Base-by-base conservation (phyloP, 2,888 invertebrate species). In the Hybos culiciformis region DNA sequence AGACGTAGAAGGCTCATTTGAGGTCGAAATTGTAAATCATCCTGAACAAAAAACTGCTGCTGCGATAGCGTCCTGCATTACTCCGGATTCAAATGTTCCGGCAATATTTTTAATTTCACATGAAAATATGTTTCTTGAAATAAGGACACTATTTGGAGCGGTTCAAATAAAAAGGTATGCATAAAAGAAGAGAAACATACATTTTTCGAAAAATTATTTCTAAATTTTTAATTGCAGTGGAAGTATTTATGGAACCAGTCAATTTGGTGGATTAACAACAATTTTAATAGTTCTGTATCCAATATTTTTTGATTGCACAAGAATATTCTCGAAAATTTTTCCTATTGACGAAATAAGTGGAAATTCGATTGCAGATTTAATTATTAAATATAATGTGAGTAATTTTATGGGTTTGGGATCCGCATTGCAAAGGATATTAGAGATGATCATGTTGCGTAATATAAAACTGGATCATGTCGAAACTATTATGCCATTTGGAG, bases 231-330 rank as follows among this genome's bases (percentile, higher is more conserved):
- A n/a, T n/a, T 34, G 41, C 11, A 32, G 9, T 11, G 14, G 33
- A 12, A n/a, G 18, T 3, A 12, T 44, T 12, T 44, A 41, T 24
- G 41, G 32, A 17, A 14, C 32, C 4, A 44, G 37, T 32, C 23
- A 31, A 15, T 20, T 44, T 2, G 37, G 44, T 7, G 41, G 44
- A 37, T 31, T 44, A 4, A 33, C 41, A 14, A 40, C 37, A 41
- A 19, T 41, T 6, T 18, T 17, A 3, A 31, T 26, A 18, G 41
- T 41, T 18, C 15, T 44, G 18, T 39, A 37, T 26, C 23, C 24
- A 14, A 37, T 37, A 5, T 11, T 41, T n/a, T 24, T 33, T 9
- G 33, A 26, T 5, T 38, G 32, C 26, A 19, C 6, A 17, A 17
- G 44, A 33, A 5, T 41, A 26, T 32, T 26, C 4, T 21, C 32